phyloP scores from a whole-genome alignment of 2,888 invertebrate species.

The Erebia aethiops region DNA sequence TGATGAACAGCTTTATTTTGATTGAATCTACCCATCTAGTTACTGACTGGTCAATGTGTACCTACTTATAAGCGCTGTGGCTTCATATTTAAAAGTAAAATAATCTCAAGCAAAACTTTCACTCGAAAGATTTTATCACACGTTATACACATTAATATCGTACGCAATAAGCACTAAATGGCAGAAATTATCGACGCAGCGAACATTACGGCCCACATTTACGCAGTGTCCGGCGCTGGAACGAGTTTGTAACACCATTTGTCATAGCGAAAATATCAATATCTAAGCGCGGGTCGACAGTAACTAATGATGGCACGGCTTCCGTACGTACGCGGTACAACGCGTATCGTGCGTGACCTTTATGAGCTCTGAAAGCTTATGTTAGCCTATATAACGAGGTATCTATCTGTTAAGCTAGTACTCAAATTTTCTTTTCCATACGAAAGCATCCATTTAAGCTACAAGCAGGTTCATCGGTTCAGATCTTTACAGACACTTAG shows the following conservation, averaged over 20 bases:
- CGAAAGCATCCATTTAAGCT: too few species aligned
- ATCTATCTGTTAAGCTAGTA: too few species aligned
- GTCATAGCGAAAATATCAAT: conserved; percentile 75
- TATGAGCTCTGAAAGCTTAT: conserved; percentile 17
- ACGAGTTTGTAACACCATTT: conserved; percentile 61
- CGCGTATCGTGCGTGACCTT: conserved; percentile 23
- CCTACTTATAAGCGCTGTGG: too few species aligned
- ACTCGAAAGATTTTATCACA: too few species aligned
- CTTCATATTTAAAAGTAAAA: too few species aligned
- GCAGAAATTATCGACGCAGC: conserved; percentile 18
- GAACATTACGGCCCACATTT: conserved; percentile 33
- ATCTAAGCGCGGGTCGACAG: conserved; percentile 63
- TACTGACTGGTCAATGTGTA: too few species aligned
- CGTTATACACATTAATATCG: background rate
- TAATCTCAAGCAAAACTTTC: too few species aligned
- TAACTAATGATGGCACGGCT: conserved; percentile 61
- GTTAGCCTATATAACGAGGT: background rate
- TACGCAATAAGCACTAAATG: conserved; percentile 10
- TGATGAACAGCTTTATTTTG: too few species aligned
- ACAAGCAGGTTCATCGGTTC: too few species aligned
- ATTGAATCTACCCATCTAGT: too few species aligned
- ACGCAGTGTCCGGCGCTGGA: conserved; percentile 39
- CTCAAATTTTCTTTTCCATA: too few species aligned
- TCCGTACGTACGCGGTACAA: conserved; percentile 18
- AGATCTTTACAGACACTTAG: too few species aligned